Conservation (phyloP, 2,113 vertebrate species). For the Astatotilapia flaviijosephi region DNA sequence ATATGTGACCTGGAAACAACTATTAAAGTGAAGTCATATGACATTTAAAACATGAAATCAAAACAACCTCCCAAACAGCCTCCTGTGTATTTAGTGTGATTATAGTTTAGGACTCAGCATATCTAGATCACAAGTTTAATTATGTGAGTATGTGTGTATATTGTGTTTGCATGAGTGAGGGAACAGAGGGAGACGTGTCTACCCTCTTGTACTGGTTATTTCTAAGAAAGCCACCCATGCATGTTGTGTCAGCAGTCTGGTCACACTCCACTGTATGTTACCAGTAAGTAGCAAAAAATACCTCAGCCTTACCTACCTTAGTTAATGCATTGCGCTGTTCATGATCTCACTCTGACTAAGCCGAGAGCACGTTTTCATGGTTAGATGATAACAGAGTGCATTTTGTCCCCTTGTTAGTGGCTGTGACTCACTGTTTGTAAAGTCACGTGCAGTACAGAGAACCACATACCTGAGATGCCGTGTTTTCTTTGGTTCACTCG, state of each 20-base stretch:
- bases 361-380: background rate
- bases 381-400: background rate
- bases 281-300: background rate
- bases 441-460: background rate
- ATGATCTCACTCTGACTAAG: constrained; percentile 1
- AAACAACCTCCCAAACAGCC: background rate
- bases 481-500: background rate
- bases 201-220: background rate
- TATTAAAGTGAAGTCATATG: background rate
- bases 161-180: background rate
- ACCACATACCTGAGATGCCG: constrained; percentile 11
- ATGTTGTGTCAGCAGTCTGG: background rate
- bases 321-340: background rate
- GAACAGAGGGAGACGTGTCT: background rate
- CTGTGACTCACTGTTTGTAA: constrained; percentile 1
- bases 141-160: background rate
- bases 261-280: background rate
- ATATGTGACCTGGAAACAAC: background rate
- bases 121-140: background rate
- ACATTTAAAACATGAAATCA: background rate
- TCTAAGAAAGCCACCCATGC: background rate
- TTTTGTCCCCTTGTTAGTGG: background rate
- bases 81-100: background rate
- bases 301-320: background rate
- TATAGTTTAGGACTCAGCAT: background rate